Evolutionary conservation across 1,140 invertebrate species (phyloP).

Genomic region (Drosophila virilis): DNA sequence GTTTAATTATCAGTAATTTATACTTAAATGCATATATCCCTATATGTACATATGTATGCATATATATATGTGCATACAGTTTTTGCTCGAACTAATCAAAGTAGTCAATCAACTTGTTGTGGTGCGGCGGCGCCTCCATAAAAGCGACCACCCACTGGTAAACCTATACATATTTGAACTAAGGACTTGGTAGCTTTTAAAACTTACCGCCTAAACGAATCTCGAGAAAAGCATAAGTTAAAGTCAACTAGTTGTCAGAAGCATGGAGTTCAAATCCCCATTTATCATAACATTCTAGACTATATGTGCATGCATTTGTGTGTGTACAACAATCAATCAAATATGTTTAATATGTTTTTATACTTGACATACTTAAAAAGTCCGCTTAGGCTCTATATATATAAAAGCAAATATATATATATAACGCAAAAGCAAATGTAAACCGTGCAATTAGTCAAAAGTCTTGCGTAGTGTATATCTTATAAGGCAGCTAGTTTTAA

Average conservation of each 20-base stretch:
- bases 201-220: slow-evolving; percentile 69
- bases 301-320: slow-evolving; percentile 34
- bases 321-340: slow-evolving; percentile 70
- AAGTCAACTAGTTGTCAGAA: slow-evolving; percentile 27
- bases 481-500: slow-evolving; percentile 54
- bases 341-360: slow-evolving; percentile 68
- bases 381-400: slow-evolving; percentile 52
- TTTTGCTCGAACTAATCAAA: slow-evolving; percentile 73
- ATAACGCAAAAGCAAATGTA: slow-evolving; percentile 34
- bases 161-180: slow-evolving; percentile 80
- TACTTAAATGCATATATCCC: slow-evolving; percentile 33
- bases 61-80: slow-evolving; percentile 50
- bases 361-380: slow-evolving; percentile 25
- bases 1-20: slow-evolving; percentile 79
- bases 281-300: slow-evolving; percentile 44
- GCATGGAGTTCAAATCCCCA: slow-evolving; percentile 27
- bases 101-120: slow-evolving; percentile 72
- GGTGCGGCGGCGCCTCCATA: slow-evolving; percentile 21
- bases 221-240: slow-evolving; percentile 44
- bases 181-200: slow-evolving; percentile 79
- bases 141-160: slow-evolving; percentile 45
- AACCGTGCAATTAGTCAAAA: slow-evolving; percentile 78
- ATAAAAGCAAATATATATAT: slow-evolving; percentile 6
- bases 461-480: slow-evolving; percentile 69
- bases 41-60: slow-evolving; percentile 20